Conservation (phyloP, 1,140 invertebrate genomes). For the Cyclargus thomasi region DNA sequence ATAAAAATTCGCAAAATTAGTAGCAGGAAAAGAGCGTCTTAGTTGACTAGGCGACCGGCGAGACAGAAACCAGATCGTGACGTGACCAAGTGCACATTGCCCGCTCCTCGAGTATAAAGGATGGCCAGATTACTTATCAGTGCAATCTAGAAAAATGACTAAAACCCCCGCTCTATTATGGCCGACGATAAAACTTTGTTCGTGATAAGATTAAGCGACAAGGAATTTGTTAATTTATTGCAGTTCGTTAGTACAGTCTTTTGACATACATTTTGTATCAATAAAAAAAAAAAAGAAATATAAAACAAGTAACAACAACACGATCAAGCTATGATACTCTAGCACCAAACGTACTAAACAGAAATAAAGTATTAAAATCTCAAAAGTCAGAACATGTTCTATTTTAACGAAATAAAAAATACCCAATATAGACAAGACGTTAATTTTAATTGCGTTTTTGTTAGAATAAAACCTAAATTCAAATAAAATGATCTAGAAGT, state of each 20-base stretch:
- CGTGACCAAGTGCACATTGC: constrained; percentile 11
- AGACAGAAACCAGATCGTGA: constrained; percentile 9
- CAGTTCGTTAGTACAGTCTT: not conserved
- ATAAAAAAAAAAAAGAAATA: no score
- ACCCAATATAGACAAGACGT: not conserved
- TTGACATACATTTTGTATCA: no score
- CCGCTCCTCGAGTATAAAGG: not conserved
- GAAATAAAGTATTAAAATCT: no score
- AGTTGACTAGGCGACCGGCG: not conserved
- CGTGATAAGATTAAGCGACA: not conserved
- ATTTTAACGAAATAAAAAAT: no score
- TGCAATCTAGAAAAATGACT: constrained; percentile 17
- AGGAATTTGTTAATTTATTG: not conserved
- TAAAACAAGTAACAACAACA: no score
- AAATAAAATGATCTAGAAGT: no score
- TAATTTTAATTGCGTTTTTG: not conserved
- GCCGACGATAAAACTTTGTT: not conserved
- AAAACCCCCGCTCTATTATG: constrained; percentile 5
- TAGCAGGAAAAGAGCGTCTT: not conserved
- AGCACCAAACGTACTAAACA: no score
- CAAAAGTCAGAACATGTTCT: no score
- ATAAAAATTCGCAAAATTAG: not conserved
- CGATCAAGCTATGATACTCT: no score
- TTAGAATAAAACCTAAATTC: constrained; percentile 8
- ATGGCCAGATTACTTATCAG: constrained; percentile 16